Evolutionary conservation across 2,113 vertebrate species (phyloP).

Genomic region (Chionomys nivalis): DNA sequence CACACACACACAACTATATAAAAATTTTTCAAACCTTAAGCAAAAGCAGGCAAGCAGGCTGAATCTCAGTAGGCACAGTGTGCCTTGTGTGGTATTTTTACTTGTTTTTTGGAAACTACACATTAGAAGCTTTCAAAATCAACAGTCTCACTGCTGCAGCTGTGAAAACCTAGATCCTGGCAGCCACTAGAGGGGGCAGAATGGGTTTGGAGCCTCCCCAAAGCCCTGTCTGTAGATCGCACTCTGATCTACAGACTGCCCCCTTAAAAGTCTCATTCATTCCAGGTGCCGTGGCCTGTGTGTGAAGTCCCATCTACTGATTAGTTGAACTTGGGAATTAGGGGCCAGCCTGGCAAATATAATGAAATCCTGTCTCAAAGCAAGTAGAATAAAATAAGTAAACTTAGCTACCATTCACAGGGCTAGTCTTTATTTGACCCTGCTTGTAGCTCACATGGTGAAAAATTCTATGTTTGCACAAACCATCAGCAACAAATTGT

Average conservation of each 20-base stretch:
- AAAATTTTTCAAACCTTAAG: background rate
- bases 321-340: background rate
- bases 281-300: background rate
- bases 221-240: background rate
- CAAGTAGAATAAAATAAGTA: background rate
- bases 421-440: background rate
- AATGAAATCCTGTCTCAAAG: background rate
- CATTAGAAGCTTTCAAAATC: background rate
- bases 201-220: background rate
- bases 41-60: background rate
- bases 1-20: background rate
- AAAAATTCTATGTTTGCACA: slow-evolving; percentile 19
- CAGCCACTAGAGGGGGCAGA: slow-evolving; percentile 69
- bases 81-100: background rate
- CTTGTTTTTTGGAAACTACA: background rate
- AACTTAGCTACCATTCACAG: background rate
- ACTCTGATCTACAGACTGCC: background rate
- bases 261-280: background rate
- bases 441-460: background rate
- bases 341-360: background rate
- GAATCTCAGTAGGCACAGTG: background rate
- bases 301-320: background rate
- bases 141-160: background rate
- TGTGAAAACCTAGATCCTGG: background rate
- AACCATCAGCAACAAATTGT: slow-evolving; percentile 12